Conservation (phyloP, 2,113 vertebrate genomes). For the Montifringilla adamsi region DNA sequence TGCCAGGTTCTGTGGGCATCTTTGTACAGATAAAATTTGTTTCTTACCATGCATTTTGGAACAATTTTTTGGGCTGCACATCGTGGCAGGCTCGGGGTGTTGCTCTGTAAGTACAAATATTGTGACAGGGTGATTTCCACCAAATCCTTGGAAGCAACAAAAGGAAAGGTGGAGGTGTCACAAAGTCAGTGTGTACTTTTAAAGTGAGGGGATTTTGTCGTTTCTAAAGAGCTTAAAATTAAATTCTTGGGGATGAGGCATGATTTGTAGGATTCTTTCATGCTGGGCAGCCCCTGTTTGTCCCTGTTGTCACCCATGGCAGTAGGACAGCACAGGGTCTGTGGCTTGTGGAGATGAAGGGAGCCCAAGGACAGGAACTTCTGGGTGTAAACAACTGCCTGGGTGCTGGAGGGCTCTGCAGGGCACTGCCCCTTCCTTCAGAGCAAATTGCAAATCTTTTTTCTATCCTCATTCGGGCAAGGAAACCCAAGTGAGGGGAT, state of each 20-base stretch:
- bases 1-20: rapidly evolving
- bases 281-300: background rate
- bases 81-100: rapidly evolving
- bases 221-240: background rate
- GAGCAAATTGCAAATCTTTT: background rate
- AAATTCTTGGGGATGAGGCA: rapidly evolving
- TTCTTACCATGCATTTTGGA: rapidly evolving
- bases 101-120: background rate
- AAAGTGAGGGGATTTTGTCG: background rate
- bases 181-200: background rate
- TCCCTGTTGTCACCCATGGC: rapidly evolving
- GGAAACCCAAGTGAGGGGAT: background rate
- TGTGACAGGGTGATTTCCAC: rapidly evolving
- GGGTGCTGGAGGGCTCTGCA: background rate
- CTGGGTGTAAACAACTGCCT: no score
- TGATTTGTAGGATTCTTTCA: background rate
- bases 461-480: background rate
- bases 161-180: background rate
- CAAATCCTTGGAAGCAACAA: background rate
- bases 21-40: background rate
- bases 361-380: background rate
- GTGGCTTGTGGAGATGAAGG: background rate
- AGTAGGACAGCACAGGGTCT: background rate
- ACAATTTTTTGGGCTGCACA: background rate
- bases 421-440: background rate